A percentile compares a stretch with the other conserved stretches of the same genome.
Evolutionary conservation across 2,888 invertebrate species (phyloP).

Genomic region (Periphyllus acericola): DNA sequence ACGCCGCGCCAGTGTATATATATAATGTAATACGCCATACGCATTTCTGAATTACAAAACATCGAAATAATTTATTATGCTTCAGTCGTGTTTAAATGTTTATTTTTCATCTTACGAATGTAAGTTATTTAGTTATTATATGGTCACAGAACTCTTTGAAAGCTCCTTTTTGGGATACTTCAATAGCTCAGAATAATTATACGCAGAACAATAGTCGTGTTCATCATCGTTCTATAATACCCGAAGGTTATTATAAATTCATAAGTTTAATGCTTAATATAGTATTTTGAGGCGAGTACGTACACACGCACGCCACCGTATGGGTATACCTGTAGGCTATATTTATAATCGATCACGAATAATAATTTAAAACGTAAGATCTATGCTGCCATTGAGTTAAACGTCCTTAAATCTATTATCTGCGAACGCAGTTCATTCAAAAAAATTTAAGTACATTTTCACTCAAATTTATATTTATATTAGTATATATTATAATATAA

Average conservation of each 20-base stretch:
- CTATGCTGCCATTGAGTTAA: no score
- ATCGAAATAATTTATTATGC: not conserved
- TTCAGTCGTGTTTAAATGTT: not conserved
- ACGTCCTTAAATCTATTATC: no score
- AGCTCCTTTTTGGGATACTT: constrained; percentile 26
- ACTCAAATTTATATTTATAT: no score
- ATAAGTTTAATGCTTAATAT: no score
- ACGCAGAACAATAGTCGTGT: not conserved
- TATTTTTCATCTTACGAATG: not conserved
- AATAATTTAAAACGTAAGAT: no score
- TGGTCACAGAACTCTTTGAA: not conserved
- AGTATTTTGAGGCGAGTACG: no score
- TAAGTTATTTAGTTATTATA: not conserved
- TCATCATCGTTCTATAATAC: not conserved
- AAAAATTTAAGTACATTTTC: no score
- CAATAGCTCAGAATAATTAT: not conserved
- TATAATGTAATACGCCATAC: not conserved
- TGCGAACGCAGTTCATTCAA: no score
- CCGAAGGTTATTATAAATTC: constrained; percentile 4
- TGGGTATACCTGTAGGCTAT: no score
- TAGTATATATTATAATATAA: no score
- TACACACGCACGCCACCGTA: no score
- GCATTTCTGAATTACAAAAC: not conserved
- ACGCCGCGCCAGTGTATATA: not conserved
- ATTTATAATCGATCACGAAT: no score